Base-by-base conservation (phyloP, 1,140 invertebrate genomes). In the Pinna nobilis region DNA sequence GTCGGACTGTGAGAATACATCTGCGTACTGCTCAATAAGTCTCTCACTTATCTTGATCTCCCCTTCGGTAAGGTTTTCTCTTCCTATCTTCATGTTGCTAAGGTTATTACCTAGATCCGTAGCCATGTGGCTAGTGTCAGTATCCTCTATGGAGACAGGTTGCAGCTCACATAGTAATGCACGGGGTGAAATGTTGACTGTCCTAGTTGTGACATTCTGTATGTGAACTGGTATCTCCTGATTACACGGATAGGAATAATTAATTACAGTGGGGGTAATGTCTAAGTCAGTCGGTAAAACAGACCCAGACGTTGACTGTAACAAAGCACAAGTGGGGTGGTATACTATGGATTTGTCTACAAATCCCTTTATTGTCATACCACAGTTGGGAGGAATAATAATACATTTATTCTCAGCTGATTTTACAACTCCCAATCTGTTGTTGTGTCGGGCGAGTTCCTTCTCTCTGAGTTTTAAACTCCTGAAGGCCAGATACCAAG, bases 31-130 rank as follows among this genome's bases (percentile, higher is more conserved):
- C 18, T 35, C 57, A 4, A 61, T n/a, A 1, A 61, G 32, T 18
- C 37, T 30, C 25, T 20, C 32, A 61, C 33, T 35, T 35, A 23
- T 61, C 18, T 35, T 15, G 20, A 61, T 30, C 30, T 61, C 30
- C 5, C 20, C 57, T 23, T 39, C 35, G 39, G 61, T 59, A 23
- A 73, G 35, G 33, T 67, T 66, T 23, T 73, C 30, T 44, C 30
- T 20, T 7, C 51, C 32, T n/a, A 68, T 51, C 28, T 61, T 49
- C 11, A 74, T 68, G 20, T 57, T 18, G 15, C 64, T 28, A 7
- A 66, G 23, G 33, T 55, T 47, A 11, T 30, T n/a, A 44, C 50
- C 49, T 20, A 25, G 20, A 30, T 18, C 37, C 11, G 3, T 11
- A 32, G 6, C 32, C 9, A 68, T 39, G 28, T 37, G 11, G 18